Base-by-base conservation (phyloP, 2,888 invertebrate species). In the Andrena flavipes region DNA sequence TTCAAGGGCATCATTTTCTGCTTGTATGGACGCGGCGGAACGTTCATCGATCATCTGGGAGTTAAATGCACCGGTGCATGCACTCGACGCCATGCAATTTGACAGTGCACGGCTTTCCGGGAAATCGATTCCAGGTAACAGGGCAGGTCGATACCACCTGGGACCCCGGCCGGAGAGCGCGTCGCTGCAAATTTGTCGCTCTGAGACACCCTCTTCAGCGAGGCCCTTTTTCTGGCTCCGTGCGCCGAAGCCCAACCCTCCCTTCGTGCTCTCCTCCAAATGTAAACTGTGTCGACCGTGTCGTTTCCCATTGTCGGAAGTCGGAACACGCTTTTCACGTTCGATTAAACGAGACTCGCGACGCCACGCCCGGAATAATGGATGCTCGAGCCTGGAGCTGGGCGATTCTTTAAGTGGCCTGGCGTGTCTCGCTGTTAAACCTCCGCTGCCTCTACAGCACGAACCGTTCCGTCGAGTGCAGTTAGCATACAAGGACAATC, bases 71-170 rank as follows among this genome's bases (percentile, higher is more conserved):
- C 29, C 82, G 83, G 49, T 60, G 69, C 73, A 77, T 75, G 71
- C 64, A 49, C 69, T 49, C 60, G 71, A 74, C 67, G 64, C 54
- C 56, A 29, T 71, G 79, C 87, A 78, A 87, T 87, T 87, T 80
- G 85, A 85, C 80, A 77, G 78, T 63, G 71, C 78, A 65, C 76
- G 48, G 70, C 80, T 84, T 84, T 80, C 76, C 60, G 67, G 73
- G 71, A 76, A 84, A 85, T 87, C 85, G 85, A 85, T 87, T 70
- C 48, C 67, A 72, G 73, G 79, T 77, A 85, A 85, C 77, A 35
- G 67, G 56, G 33, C 59, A 63, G 76, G 59, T 75, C 76, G 84
- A 84, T 77, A 70, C 63, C 65, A 49, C 72, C 65, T 79, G 62
- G 54, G 51, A 56, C 16, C 16, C 42, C 26, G 16, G 8, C 30